Base-by-base conservation (phyloP, 2,113 vertebrate genomes). In the Limanda limanda region DNA sequence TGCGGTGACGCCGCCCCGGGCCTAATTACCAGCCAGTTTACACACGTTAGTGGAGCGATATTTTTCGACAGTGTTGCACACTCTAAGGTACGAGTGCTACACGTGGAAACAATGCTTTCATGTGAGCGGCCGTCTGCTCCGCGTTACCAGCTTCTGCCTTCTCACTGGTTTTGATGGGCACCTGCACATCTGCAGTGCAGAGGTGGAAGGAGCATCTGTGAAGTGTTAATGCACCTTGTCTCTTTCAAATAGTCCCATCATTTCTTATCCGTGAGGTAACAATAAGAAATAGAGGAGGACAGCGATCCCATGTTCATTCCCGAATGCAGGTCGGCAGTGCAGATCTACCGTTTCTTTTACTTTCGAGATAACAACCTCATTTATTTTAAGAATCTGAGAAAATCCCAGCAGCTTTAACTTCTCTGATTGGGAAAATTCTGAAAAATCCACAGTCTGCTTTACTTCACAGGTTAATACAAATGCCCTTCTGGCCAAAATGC, bases 11-110 rank as follows among this genome's bases (percentile, higher is more conserved):
- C 82, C 83, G 78, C 78, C 66, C 83, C 51, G 83, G 74, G 68
- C 75, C 85, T 79, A 81, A 93, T 91, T 88, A 89, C 78, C 74
- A 52, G 68, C 84, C 78, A 76, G 65, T 23, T 31, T 66, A 65
- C 74, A 79, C 70, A 81, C 61, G 78, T 18, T 8, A 67, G 56
- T 6, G n/a, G 45, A 84, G 78, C 47, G 25, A 66, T 54, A 57
- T 81, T 61, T 1, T 31, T 70, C 78, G 59, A 79, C 59, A 62
- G 21, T 31, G 58, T 51, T 52, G 15, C 76, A 69, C 66, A 63
- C 56, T 78, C 59, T 12, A 24, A 37, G 47, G 57, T 10, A 42
- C 56, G 27, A 42, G 24, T 21, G n/a, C 47, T 21, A 13, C 27
- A 25, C 25, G 24, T 13, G 35, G 35, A 76, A 47, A 62, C 8